Percentiles rank a stretch among this genome's conserved stretches.
These are phyloP conservation scores for Caenorhabditis sp. DNA, from an alignment of 2,888 invertebrate species.

Conservation along the genomic window DNA sequence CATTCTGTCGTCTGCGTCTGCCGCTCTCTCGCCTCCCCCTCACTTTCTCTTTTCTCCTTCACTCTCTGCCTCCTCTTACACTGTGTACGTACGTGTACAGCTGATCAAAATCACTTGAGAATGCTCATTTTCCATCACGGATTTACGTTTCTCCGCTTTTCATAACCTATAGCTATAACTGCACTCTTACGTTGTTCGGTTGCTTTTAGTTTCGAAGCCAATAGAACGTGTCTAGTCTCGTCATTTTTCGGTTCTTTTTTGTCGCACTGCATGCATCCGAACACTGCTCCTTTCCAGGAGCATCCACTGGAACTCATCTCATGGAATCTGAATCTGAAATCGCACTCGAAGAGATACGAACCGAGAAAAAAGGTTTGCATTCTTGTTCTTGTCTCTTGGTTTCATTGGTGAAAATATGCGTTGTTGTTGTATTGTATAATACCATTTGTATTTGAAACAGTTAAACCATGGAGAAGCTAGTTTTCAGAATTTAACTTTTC, in stretches of 20 bases:
- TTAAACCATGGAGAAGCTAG: too few species aligned
- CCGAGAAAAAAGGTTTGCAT: slow-evolving; percentile 10
- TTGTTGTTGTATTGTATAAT: too few species aligned
- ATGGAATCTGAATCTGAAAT: slow-evolving; percentile 42
- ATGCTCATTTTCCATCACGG: too few species aligned
- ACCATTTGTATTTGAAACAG: too few species aligned
- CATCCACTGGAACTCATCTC: slow-evolving; percentile 1
- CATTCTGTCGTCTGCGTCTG: slow-evolving; percentile 27
- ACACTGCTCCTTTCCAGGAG: too few species aligned
- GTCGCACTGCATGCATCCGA: too few species aligned
- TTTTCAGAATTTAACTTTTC: too few species aligned
- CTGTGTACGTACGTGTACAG: slow-evolving; percentile 41
- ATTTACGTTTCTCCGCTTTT: not conserved
- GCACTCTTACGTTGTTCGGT: too few species aligned
- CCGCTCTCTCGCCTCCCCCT: not conserved
- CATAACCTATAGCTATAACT: too few species aligned
- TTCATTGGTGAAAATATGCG: not conserved
- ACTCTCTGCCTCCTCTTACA: slow-evolving; percentile 38
- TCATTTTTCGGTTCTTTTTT: too few species aligned
- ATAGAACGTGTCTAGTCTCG: too few species aligned
- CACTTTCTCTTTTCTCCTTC: slow-evolving; percentile 46
- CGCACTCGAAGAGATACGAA: slow-evolving; percentile 39
- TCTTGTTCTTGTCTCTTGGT: not conserved
- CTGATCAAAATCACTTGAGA: slow-evolving; percentile 28
- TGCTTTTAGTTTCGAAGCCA: too few species aligned